phyloP scores from a whole-genome alignment of 2,888 invertebrate genomes.

The Priocnemis perturbator region DNA sequence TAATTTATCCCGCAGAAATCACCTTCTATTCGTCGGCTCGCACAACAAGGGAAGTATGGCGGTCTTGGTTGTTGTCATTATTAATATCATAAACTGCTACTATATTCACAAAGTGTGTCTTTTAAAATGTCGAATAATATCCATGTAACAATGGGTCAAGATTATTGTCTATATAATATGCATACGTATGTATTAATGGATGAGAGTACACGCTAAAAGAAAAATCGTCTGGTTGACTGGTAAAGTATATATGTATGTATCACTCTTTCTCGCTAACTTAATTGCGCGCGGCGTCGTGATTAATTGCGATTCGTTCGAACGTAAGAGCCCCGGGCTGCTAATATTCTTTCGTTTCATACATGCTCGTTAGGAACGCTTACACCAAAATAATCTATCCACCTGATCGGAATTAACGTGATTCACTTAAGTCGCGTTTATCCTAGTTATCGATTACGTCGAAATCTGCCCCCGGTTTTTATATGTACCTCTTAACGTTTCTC shows the following conservation, averaged over 20 bases:
- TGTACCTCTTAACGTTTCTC: too few relatives aligned
- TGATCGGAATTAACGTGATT: too few relatives aligned
- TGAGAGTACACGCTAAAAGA: slow-evolving; percentile 13
- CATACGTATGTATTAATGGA: slow-evolving; percentile 24
- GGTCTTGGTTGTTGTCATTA: slow-evolving; percentile 12
- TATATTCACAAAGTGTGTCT: slow-evolving; percentile 25
- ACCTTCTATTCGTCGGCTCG: slow-evolving; percentile 49
- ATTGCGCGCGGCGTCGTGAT: too few relatives aligned
- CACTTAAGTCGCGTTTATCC: too few relatives aligned
- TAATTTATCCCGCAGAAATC: slow-evolving; percentile 33
- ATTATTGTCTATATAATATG: slow-evolving; percentile 58
- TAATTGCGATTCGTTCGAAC: too few relatives aligned
- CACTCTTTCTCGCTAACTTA: too few relatives aligned
- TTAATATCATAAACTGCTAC: slow-evolving; percentile 38
- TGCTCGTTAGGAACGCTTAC: slow-evolving; percentile 10
- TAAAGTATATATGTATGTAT: too few relatives aligned
- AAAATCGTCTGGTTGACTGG: too few relatives aligned
- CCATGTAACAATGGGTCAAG: slow-evolving; percentile 46
- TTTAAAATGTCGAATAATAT: slow-evolving; percentile 28
- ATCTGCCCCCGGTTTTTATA: not conserved
- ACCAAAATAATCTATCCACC: slow-evolving; percentile 5
- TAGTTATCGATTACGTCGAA: too few relatives aligned
- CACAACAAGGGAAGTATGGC: slow-evolving; percentile 44
- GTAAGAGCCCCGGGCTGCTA: too few relatives aligned
- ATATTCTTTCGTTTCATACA: not conserved